Conservation (phyloP, 2,888 invertebrate genomes). For the Mesochorus sp. region DNA sequence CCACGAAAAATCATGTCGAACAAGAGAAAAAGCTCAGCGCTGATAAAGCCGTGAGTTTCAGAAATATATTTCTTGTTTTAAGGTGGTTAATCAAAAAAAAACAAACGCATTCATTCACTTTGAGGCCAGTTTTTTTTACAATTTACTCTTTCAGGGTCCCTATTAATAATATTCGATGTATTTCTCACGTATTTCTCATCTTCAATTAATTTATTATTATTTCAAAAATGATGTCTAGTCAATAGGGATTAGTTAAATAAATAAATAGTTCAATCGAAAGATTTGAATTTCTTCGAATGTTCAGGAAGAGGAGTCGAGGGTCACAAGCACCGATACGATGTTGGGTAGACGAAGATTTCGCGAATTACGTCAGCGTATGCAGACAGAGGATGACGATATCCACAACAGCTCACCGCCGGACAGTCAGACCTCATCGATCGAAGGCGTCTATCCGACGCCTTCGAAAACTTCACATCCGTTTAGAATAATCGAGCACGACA, state of each 20-base stretch:
- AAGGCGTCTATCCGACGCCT: slow-evolving; percentile 88
- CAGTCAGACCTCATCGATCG: slow-evolving; percentile 90
- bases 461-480: slow-evolving; percentile 89
- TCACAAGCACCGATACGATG: slow-evolving; percentile 74
- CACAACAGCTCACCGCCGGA: slow-evolving; percentile 88
- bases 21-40: slow-evolving; percentile 67
- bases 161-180: neutral
- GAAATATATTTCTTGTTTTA: too few relatives aligned
- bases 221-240: too few relatives aligned
- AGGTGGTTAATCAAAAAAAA: neutral
- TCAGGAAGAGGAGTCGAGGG: slow-evolving; percentile 82
- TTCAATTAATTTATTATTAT: too few relatives aligned
- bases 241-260: too few relatives aligned
- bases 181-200: too few relatives aligned
- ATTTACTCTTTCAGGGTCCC: neutral
- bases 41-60: slow-evolving; percentile 73
- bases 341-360: slow-evolving; percentile 89
- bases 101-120: too few relatives aligned
- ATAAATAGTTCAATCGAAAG: slow-evolving; percentile 31
- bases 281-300: slow-evolving; percentile 56
- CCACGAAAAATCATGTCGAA: slow-evolving; percentile 66
- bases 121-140: too few relatives aligned
- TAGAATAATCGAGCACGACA: slow-evolving; percentile 93
- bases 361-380: slow-evolving; percentile 92
- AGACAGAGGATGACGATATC: slow-evolving; percentile 92